Conservation (phyloP, 2,888 invertebrate genomes). For the Pseudococcus viburni region DNA sequence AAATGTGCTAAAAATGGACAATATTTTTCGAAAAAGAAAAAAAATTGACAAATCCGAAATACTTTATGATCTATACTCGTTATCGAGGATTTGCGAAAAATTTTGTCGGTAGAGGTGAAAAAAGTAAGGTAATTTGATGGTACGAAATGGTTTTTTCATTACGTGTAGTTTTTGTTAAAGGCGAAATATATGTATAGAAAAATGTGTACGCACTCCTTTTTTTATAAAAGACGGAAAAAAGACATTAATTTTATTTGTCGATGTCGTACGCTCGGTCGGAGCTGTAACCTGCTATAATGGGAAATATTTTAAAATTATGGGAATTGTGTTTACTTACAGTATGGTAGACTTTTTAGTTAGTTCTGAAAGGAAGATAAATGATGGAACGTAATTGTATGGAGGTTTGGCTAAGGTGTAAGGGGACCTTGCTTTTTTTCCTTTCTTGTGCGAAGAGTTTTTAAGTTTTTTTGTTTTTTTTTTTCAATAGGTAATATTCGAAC, state of each 20-base stretch:
- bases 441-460: not conserved
- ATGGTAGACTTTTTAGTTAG: constrained; percentile 29
- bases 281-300: constrained; percentile 34
- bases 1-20: not conserved
- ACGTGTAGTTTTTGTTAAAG: not conserved
- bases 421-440: not conserved
- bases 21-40: too few relatives aligned
- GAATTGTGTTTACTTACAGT: constrained; percentile 47
- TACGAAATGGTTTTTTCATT: constrained; percentile 9
- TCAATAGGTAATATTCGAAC: constrained; percentile 87
- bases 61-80: not conserved
- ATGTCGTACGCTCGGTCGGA: constrained; percentile 35
- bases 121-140: constrained; percentile 1
- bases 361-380: constrained; percentile 50
- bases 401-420: constrained; percentile 11
- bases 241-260: constrained; percentile 53
- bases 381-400: not conserved
- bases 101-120: not conserved
- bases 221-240: constrained; percentile 42
- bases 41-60: constrained; percentile 10
- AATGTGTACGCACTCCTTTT: constrained; percentile 7
- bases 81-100: not conserved
- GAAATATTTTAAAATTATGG: constrained; percentile 49
- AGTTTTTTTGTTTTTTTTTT: constrained; percentile 69
- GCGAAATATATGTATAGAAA: not conserved